Conservation (phyloP, 2,113 vertebrate species). For the Pimephales promelas region DNA sequence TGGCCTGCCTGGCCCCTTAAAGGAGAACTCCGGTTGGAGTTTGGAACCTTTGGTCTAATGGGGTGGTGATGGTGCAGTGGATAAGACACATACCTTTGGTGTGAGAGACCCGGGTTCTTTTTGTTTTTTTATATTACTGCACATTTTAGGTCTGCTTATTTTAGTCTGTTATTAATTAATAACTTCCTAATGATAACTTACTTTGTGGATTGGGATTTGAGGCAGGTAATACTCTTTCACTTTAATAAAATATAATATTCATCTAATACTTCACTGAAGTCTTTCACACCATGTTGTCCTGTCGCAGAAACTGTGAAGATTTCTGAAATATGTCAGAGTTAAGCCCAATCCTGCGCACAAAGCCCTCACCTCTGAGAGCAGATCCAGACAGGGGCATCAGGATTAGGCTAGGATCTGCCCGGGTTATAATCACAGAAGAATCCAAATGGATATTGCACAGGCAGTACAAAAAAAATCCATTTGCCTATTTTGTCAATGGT, state of each 20-base stretch:
- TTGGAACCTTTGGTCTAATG: too few species aligned
- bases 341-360: constrained; percentile 38
- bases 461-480: constrained; percentile 55
- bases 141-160: neutral
- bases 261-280: neutral
- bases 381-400: constrained; percentile 54
- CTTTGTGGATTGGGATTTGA: neutral
- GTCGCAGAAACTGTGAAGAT: neutral
- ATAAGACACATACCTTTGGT: too few species aligned
- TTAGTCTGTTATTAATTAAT: neutral
- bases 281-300: neutral
- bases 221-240: neutral
- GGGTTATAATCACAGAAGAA: constrained; percentile 65
- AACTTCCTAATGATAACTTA: neutral
- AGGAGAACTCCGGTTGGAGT: too few species aligned
- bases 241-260: neutral
- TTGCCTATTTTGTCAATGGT: constrained; percentile 69
- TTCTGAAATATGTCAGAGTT: constrained; percentile 25
- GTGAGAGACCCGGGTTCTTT: too few species aligned
- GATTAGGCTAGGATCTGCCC: constrained; percentile 62
- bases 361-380: constrained; percentile 52
- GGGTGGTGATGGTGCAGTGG: too few species aligned
- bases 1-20: too few species aligned
- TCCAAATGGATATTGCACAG: constrained; percentile 68
- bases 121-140: neutral